These are phyloP conservation scores for Lamprologus lemairii DNA, from an alignment of 2,113 vertebrate species.

Conservation along the genomic window DNA sequence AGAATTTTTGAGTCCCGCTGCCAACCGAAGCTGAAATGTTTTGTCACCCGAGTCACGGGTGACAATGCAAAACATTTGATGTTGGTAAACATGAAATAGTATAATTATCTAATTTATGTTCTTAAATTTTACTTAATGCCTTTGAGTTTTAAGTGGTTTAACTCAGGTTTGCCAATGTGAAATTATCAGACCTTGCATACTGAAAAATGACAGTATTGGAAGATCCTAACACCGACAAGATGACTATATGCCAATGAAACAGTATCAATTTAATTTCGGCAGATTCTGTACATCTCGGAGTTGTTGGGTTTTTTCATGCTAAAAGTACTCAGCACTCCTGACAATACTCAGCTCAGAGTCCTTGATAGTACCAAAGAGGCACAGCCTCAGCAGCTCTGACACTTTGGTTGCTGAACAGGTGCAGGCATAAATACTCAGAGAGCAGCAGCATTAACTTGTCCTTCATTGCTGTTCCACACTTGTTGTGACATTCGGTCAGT, in stretches of 20 bases:
- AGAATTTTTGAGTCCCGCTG: neutral
- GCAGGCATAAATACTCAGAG: neutral
- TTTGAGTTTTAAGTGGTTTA: neutral
- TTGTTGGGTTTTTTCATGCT: neutral
- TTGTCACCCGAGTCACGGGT: neutral
- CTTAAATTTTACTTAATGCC: neutral
- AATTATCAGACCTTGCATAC: neutral
- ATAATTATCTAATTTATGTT: neutral
- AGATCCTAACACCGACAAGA: neutral
- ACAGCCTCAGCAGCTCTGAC: neutral
- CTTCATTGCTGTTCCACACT: neutral
- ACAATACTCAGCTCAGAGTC: neutral
- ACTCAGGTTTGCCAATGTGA: neutral
- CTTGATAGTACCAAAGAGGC: neutral
- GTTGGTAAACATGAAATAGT: neutral
- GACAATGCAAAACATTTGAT: neutral
- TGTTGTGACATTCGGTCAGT: neutral
- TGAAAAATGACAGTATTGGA: neutral
- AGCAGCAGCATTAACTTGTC: neutral
- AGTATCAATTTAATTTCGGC: neutral
- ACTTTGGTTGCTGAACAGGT: neutral
- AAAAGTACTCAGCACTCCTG: neutral
- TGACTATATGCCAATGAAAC: neutral
- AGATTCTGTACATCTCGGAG: neutral
- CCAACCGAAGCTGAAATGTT: neutral